A percentile compares a stretch with the other conserved stretches of the same genome.
Conservation (phyloP, 2,797 vertebrate species). For the Rhinella marina region DNA sequence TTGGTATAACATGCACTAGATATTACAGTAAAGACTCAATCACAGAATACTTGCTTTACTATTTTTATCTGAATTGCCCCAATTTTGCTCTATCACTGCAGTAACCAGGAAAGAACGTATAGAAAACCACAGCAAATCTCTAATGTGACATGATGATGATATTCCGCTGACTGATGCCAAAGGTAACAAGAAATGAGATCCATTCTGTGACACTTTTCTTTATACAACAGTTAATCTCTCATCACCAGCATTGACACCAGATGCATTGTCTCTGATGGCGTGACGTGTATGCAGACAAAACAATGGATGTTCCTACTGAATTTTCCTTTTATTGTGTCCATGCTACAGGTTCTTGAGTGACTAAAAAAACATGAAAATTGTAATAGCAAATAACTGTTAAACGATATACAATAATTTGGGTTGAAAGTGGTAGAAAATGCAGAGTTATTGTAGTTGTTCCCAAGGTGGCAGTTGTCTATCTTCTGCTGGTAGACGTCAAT, state of each 20-base stretch:
- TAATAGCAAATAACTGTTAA: not conserved
- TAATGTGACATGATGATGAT: not conserved
- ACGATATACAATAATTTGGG: not conserved
- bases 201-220: not conserved
- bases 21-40: too few species aligned
- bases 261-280: not conserved
- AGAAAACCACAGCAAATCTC: not conserved
- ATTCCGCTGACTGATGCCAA: not conserved
- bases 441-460: not conserved
- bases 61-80: not conserved
- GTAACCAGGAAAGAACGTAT: not conserved
- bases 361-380: not conserved
- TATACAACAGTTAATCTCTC: not conserved
- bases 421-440: not conserved
- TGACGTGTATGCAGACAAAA: not conserved
- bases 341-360: not conserved
- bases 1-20: too few species aligned
- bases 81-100: not conserved
- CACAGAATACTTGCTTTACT: not conserved
- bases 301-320: slow-evolving; percentile 1
- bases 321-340: slow-evolving; percentile 8
- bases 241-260: not conserved
- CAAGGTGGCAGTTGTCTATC: not conserved
- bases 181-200: not conserved
- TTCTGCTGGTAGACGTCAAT: not conserved